Base-by-base conservation (phyloP, 2,888 invertebrate genomes). In the Melolontha melolontha region DNA sequence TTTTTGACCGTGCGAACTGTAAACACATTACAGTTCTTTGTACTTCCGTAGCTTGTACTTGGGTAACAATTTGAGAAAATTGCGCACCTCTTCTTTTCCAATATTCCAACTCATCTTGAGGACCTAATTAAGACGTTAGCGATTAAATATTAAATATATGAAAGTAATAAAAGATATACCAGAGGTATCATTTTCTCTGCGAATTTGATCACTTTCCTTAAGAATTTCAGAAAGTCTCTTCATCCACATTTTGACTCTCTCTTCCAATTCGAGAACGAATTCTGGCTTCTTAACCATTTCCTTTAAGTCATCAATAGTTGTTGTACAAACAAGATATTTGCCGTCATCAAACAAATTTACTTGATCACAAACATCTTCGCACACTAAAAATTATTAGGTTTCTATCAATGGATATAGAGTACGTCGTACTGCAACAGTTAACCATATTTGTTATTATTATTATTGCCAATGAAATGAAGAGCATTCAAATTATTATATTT, bases 31-130 rank as follows among this genome's bases (percentile, higher is more conserved):
- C 84, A 0, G 94, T 93, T 77, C 91, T 88, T 80, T 91, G 91
- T 0, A 93, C 92, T 83, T 94, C 93, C 54, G 86, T 87, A 52
- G 90, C 89, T 87, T 91, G 80, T 69, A 95, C 85, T 79, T 92
- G 91, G 4, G 90, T 89, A 10, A 93, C 88, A 0, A 96, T 88
- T 80, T 95, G 94, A 5, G 94, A 96, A 81, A 98, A 96, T 80
- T 95, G 95, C 0, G 97, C 96, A 42, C 95, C 95, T 39, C 97
- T 87, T 77, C 94, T 93, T 84, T 97, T 97, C 97, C 97, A 98
- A 82, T 97, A 97, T 77, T 95, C 95, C 42, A 98, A 85, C 80
- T 98, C 98, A 78, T 97, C 96, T 79, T 96, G 94, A 0, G 97
- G 97, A 0, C 97, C 96, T 76, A 84, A 22, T 47, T 47, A 1